phyloP scores from a whole-genome alignment of 2,113 vertebrate species.

The Cyanoramphus novaezelandiae region DNA sequence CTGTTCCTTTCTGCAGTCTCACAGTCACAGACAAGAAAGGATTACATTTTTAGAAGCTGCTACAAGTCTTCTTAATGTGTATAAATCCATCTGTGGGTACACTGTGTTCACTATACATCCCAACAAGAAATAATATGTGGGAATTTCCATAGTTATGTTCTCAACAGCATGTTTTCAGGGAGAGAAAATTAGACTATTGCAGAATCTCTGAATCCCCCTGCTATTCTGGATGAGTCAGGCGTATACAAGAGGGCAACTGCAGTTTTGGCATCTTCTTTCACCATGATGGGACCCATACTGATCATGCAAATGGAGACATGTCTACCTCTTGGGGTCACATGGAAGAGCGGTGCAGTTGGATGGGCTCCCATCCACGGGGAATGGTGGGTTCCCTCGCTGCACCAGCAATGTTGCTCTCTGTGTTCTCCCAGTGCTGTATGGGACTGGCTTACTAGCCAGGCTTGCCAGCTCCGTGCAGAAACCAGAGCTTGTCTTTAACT shows the following conservation, averaged over 20 bases:
- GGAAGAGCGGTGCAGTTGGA: neutral
- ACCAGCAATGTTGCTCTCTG: rapidly evolving
- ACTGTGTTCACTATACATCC: neutral
- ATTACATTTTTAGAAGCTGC: neutral
- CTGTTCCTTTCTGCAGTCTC: neutral
- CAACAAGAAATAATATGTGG: neutral
- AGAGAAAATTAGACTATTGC: neutral
- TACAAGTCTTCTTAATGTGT: neutral
- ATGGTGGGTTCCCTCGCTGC: neutral
- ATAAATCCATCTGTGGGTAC: neutral
- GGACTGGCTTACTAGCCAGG: neutral
- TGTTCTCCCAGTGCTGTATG: too few relatives aligned
- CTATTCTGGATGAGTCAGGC: neutral
- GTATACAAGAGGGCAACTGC: neutral
- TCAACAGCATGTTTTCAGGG: neutral
- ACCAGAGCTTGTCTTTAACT: neutral
- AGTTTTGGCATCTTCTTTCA: neutral
- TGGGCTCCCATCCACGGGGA: neutral
- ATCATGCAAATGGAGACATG: rapidly evolving
- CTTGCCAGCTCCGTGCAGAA: neutral
- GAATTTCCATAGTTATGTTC: neutral
- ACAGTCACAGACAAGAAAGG: neutral
- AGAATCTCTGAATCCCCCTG: conserved; percentile 44
- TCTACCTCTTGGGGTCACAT: neutral
- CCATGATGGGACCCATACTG: rapidly evolving